Conservation (phyloP, 2,888 invertebrate genomes). For the Brassicogethes aeneus region DNA sequence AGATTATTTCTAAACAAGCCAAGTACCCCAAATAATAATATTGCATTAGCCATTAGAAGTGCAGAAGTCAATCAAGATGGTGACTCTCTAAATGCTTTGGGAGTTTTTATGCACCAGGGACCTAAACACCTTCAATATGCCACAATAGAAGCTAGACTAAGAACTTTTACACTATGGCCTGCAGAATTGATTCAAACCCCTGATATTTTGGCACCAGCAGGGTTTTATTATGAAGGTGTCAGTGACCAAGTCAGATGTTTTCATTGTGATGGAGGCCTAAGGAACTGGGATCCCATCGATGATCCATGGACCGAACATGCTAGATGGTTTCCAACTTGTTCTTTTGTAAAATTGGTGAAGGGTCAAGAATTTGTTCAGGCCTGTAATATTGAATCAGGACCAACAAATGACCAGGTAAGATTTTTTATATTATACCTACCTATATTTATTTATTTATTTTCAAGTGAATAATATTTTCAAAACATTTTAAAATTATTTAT, state of each 20-base stretch:
- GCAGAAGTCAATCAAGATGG: conserved; percentile 31
- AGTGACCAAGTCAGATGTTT: conserved; percentile 82
- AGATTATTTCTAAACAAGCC: conserved; percentile 28
- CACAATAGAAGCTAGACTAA: conserved; percentile 58
- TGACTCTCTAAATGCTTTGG: conserved; percentile 44
- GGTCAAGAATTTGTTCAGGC: conserved; percentile 67
- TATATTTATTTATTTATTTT: too few relatives aligned
- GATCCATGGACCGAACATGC: conserved; percentile 93
- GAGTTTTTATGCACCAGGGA: conserved; percentile 49
- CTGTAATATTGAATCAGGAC: too few relatives aligned
- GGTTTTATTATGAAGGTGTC: conserved; percentile 74
- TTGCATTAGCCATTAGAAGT: conserved; percentile 25
- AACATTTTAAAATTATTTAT: too few relatives aligned
- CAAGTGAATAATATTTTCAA: too few relatives aligned
- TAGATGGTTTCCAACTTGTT: conserved; percentile 85
- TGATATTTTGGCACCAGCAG: conserved; percentile 70
- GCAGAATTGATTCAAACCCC: conserved; percentile 65
- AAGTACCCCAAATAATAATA: conserved; percentile 20
- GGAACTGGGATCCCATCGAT: conserved; percentile 84
- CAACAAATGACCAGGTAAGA: conserved; percentile 23
- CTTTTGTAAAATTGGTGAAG: conserved; percentile 71
- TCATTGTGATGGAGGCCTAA: conserved; percentile 87
- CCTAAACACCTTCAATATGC: conserved; percentile 60
- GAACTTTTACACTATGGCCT: conserved; percentile 72
- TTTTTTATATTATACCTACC: too few relatives aligned